These are phyloP conservation scores for Abramis brama DNA, from an alignment of 2,113 vertebrate species.

Conservation along the genomic window DNA sequence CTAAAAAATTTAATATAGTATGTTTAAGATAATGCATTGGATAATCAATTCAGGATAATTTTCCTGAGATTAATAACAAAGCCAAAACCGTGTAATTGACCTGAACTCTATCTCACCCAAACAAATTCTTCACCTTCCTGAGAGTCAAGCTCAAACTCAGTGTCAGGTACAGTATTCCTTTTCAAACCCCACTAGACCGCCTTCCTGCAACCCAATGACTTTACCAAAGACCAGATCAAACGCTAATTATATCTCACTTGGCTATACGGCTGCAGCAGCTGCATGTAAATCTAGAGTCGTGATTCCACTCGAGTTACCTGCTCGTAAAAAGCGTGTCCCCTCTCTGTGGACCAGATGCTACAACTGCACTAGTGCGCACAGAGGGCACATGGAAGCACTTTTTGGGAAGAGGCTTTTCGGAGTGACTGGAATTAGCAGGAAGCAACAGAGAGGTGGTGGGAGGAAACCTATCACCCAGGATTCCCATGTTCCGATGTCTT, in stretches of 20 bases:
- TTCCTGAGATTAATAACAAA: background rate
- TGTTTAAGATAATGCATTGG: background rate
- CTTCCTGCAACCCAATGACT: slow-evolving; percentile 22
- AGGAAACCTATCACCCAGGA: background rate
- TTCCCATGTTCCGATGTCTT: background rate
- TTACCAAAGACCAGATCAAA: slow-evolving; percentile 44
- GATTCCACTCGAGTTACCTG: slow-evolving; percentile 58
- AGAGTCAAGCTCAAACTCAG: background rate
- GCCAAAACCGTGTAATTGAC: background rate
- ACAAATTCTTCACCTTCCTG: background rate
- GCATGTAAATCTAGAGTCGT: slow-evolving; percentile 52
- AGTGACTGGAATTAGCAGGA: slow-evolving; percentile 30
- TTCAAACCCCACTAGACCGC: background rate
- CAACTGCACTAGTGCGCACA: slow-evolving; percentile 4
- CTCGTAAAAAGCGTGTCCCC: slow-evolving; percentile 43
- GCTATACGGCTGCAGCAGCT: slow-evolving; percentile 36
- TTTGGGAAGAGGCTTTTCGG: slow-evolving; percentile 26
- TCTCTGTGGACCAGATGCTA: slow-evolving; percentile 50
- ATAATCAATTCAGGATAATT: background rate
- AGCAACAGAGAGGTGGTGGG: background rate
- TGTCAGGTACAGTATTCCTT: slow-evolving; percentile 19
- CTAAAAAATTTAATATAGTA: too few species aligned
- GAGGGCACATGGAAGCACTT: slow-evolving; percentile 44
- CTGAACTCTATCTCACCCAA: background rate
- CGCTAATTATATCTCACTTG: slow-evolving; percentile 48